Evolutionary conservation across 2,888 invertebrate genomes (phyloP), one percentile per base, ranked within the genome.

Genomic region (Chymomyza caudatula): DNA sequence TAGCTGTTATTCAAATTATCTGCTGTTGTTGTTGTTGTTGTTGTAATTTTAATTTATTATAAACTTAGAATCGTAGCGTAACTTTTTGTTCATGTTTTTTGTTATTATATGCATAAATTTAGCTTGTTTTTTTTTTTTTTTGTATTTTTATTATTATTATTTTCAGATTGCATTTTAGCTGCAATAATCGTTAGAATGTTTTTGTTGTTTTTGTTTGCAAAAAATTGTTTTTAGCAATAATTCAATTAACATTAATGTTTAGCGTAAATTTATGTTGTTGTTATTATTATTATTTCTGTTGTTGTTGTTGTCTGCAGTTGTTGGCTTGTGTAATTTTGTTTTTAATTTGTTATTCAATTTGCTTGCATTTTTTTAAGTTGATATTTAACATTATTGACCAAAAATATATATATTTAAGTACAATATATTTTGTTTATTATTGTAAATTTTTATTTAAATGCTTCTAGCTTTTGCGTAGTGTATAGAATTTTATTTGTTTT

Each of bases 371-470:
- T 62, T 58, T 29, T 55, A 25, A 57, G 49, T 22, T 76, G 74
- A 75, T 80, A 74, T 85, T 81, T 80, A 87, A 86, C 83, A 87
- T 87, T 86, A 83, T 88, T 85, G 86, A 86, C 87, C 85, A 78
- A 78, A 82, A 81, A 74, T 83, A 77, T 80, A 82, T 83, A 74
- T 83, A 77, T 80, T 72, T 52, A 69, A 68, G 63, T 70, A 69
- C 60, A 69, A 67, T 73, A 76, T 68, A 70, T 67, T 60, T 70
- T 64, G 69, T 71, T 60, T 63, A 44, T 42, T 57, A 53, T 37
- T 37, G 52, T 62, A 56, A 61, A 37, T 65, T 71, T 47, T 37
- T 43, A 60, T 61, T 51, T 13, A 54, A 54, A 43, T 47, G 20
- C 57, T 49, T 62, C 58, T 62, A 51, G 22, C 37, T 52, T 60